Base-by-base conservation (phyloP, 2,888 invertebrate species). In the Gortyna flavago region DNA sequence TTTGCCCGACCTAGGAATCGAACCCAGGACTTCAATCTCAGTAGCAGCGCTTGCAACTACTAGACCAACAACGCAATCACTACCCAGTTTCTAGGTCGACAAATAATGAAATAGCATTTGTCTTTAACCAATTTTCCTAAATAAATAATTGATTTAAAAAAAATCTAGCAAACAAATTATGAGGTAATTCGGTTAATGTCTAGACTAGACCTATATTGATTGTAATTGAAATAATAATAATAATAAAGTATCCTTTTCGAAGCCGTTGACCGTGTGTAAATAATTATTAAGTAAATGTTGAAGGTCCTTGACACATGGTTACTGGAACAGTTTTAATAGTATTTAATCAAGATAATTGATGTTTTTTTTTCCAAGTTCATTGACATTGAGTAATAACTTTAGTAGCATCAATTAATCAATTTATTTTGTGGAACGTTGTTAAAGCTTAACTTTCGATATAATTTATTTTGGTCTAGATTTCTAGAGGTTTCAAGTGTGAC, bases 151-250 rank as follows among this genome's bases (percentile, higher is more conserved):
- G 54, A 64, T 79, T 18, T n/a, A n/a, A n/a, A n/a, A n/a, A 13
- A 64, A 57, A 66, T 51, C 54, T 62, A 70, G 62, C 84, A 83
- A 79, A 85, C 51, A 86, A 79, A 79, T 84, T 76, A 84, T 76
- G n/a, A 70, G 25, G 65, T 70, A 64, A 69, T 70, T 79, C 16
- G 35, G 59, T 83, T 69, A 85, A 79, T 79, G 73, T 80, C 84
- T 86, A 84, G 84, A 86, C 84, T 71, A 2, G n/a, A n/a, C 2
- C 18, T 1, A 38, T 75, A 69, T 70, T 83, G 76, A 77, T 80
- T 83, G 21, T 64, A 59, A 66, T 32, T 68, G 29, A 32, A 82
- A 86, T 81, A 74, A 79, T 44, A 80, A 79, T 44, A 80, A 74
- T 80, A 85, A 13, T 48, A 35, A 41, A 61, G 51, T 48, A 54